Percentiles rank a stretch among this genome's conserved stretches.
These are phyloP conservation scores for Odontocolon sp. DNA, from an alignment of 2,888 invertebrate species.

Conservation along the genomic window DNA sequence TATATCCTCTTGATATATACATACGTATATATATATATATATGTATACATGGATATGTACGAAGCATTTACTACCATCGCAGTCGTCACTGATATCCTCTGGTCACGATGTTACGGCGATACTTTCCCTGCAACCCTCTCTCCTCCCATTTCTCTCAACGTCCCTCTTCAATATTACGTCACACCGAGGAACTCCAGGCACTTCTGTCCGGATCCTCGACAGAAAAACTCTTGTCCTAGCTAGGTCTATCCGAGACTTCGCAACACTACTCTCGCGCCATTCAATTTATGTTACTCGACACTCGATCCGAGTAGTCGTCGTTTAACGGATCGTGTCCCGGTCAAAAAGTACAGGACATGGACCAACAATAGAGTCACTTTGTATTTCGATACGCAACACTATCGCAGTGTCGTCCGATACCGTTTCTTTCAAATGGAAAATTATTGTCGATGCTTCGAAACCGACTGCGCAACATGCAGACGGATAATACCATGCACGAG, in stretches of 20 bases:
- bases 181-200: not conserved
- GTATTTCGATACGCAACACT: too few species aligned
- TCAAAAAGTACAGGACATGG: too few species aligned
- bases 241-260: not conserved
- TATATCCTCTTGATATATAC: not conserved
- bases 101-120: constrained; percentile 8
- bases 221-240: constrained; percentile 21
- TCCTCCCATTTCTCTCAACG: constrained; percentile 19
- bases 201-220: constrained; percentile 21
- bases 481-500: constrained; percentile 31
- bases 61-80: not conserved
- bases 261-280: constrained; percentile 4
- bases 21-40: not conserved
- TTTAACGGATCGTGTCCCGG: too few species aligned
- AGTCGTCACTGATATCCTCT: constrained; percentile 5
- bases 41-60: too few species aligned
- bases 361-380: too few species aligned
- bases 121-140: constrained; percentile 38
- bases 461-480: not conserved
- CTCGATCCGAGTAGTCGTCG: not conserved
- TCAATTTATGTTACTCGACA: constrained; percentile 29
- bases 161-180: constrained; percentile 25
- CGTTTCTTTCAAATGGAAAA: not conserved
- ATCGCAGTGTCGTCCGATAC: not conserved
- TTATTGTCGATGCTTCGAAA: constrained; percentile 20